Evolutionary conservation across 2,113 vertebrate species (phyloP), one percentile per base, ranked within the genome.

Genomic region (Oryzias javanicus): DNA sequence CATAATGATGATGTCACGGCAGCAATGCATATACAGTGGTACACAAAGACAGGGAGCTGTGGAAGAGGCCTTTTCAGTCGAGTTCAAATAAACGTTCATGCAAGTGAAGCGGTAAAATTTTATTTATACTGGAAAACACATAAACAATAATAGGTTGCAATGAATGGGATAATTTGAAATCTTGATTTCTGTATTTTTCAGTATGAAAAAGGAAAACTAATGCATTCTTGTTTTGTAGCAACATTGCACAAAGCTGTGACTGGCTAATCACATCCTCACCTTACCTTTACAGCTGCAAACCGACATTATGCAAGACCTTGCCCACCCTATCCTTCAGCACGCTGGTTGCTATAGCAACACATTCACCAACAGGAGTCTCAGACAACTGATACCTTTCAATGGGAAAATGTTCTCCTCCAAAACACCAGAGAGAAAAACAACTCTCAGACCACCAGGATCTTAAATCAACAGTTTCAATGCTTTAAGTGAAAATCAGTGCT

Each of bases 281-380:
- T 64, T 27, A 48, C 60, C 66, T 42, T 41, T 50, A 46, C 57
- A 68, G 68, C 60, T 49, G 64, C 59, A 1, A 24, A 66, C 57
- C 65, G 58, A 79, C 60, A 76, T 79, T 73, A 25, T 71, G 50
- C 73, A 60, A 70, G 59, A 72, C 20, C 42, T 53, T 63, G 57
- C 25, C 58, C 58, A 69, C 51, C 70, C 78, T 72, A 56, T 60
- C 49, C 40, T 55, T 52, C 56, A 67, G 53, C 72, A 53, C 62
- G 50, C 44, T 6, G 56, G 79, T 83, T 82, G 60, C 78, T 57
- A 86, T 74, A 16, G 79, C 17, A 5, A 80, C 76, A 56, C 13
- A 22, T 44, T 5, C 56, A 65, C 60, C 60, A 77, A 58, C 20
- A 64, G 14, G 58, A 76, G 47, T 19, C 42, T 58, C 27, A 59